Evolutionary conservation across 2,113 vertebrate species (phyloP).

Genomic region (Amblyopsis rosae): DNA sequence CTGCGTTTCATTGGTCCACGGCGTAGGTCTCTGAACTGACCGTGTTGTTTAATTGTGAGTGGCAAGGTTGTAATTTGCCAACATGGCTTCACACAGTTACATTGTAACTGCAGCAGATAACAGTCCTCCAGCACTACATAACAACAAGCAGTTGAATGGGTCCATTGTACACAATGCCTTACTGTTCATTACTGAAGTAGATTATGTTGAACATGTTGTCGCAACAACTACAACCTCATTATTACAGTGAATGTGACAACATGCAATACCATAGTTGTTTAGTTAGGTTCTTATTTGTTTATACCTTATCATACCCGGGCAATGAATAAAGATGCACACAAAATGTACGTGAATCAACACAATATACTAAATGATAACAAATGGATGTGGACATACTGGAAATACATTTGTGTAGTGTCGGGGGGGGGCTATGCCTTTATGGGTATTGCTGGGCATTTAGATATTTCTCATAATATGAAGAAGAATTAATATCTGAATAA

Average conservation of each 20-base stretch:
- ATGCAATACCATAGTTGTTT: neutral
- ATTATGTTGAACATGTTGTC: neutral
- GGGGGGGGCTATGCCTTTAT: too few species aligned
- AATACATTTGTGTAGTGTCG: too few species aligned
- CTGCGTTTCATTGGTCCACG: conserved; percentile 57
- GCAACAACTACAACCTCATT: conserved; percentile 48
- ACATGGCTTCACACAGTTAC: neutral
- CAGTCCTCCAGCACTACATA: conserved; percentile 17
- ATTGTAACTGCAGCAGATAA: conserved; percentile 4
- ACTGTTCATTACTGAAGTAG: conserved; percentile 15
- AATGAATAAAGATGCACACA: neutral
- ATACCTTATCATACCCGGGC: neutral
- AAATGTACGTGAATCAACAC: too few species aligned
- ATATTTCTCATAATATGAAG: too few species aligned
- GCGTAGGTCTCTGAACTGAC: conserved; percentile 55
- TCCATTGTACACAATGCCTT: conserved; percentile 33
- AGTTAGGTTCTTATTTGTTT: neutral
- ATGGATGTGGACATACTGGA: too few species aligned
- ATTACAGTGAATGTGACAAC: conserved; percentile 13
- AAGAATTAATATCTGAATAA: too few species aligned
- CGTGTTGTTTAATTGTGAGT: too few species aligned
- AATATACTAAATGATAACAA: too few species aligned
- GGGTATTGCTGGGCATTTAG: too few species aligned
- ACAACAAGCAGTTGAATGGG: conserved; percentile 13
- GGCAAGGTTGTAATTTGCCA: too few species aligned